A percentile compares a stretch with the other conserved stretches of the same genome.
phyloP scores from a whole-genome alignment of 2,797 vertebrate species.

The Chaunax sp. region DNA sequence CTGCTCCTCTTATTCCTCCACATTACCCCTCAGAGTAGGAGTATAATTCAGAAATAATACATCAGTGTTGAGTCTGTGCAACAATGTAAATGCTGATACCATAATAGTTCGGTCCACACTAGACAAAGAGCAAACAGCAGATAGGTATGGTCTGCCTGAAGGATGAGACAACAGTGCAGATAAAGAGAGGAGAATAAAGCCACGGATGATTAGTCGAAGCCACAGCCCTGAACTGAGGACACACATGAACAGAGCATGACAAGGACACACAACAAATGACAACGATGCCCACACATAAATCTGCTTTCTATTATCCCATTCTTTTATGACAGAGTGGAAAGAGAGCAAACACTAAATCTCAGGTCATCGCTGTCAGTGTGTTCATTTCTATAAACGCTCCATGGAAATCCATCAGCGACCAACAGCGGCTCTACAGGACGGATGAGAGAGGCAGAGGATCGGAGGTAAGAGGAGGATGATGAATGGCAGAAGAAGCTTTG shows the following conservation, averaged over 20 bases:
- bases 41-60: no score
- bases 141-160: no score
- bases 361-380: constrained; percentile 35
- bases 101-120: no score
- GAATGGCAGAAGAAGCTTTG: constrained; percentile 31
- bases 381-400: constrained; percentile 46
- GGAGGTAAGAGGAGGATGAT: constrained; percentile 15
- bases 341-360: constrained; percentile 34
- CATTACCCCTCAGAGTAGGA: no score
- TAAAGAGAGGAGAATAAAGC: background rate
- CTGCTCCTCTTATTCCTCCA: no score
- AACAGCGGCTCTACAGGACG: constrained; percentile 11
- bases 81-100: no score
- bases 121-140: no score
- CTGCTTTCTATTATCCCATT: constrained; percentile 17
- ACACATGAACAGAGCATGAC: background rate
- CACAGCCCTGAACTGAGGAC: background rate
- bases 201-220: constrained; percentile 5
- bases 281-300: constrained; percentile 9
- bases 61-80: no score
- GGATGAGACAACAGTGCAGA: background rate
- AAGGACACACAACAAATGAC: constrained; percentile 7
- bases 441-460: constrained; percentile 4
- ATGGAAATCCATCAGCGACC: constrained; percentile 42
- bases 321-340: constrained; percentile 6